Conservation (phyloP, 2,888 invertebrate genomes). For the Pyrochroa serraticornis region DNA sequence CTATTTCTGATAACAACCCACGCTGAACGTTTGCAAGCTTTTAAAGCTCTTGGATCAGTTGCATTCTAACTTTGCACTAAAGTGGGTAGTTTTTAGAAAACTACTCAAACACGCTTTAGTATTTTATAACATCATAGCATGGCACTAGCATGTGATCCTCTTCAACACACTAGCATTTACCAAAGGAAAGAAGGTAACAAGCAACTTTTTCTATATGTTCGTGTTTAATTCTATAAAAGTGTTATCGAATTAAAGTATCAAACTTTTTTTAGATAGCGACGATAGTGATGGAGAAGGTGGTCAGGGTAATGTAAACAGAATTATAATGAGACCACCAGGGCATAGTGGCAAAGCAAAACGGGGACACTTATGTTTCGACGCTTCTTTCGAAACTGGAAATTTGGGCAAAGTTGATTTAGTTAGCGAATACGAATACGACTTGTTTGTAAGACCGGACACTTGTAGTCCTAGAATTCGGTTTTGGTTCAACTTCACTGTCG, state of each 20-base stretch:
- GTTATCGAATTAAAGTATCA: background rate
- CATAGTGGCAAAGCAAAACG: slow-evolving; percentile 95
- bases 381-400: slow-evolving; percentile 96
- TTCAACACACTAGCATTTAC: slow-evolving; percentile 69
- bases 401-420: slow-evolving; percentile 93
- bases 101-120: slow-evolving; percentile 2
- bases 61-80: slow-evolving; percentile 27
- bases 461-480: slow-evolving; percentile 91
- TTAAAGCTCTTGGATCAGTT: slow-evolving; percentile 39
- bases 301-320: slow-evolving; percentile 87
- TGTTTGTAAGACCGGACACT: slow-evolving; percentile 95
- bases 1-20: slow-evolving; percentile 48
- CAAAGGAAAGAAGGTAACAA: slow-evolving; percentile 54
- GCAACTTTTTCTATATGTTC: no score
- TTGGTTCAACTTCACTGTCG: slow-evolving; percentile 99
- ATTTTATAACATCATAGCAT: slow-evolving; percentile 9
- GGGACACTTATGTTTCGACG: slow-evolving; percentile 96
- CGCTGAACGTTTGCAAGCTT: slow-evolving; percentile 34
- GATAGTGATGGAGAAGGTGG: slow-evolving; percentile 94
- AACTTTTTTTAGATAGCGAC: slow-evolving; percentile 73
- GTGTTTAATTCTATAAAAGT: background rate
- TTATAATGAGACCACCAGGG: slow-evolving; percentile 87
- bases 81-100: slow-evolving; percentile 15
- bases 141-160: slow-evolving; percentile 46
- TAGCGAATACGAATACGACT: slow-evolving; percentile 93